Conservation (phyloP, 2,797 vertebrate species). For the Platalea minor region DNA sequence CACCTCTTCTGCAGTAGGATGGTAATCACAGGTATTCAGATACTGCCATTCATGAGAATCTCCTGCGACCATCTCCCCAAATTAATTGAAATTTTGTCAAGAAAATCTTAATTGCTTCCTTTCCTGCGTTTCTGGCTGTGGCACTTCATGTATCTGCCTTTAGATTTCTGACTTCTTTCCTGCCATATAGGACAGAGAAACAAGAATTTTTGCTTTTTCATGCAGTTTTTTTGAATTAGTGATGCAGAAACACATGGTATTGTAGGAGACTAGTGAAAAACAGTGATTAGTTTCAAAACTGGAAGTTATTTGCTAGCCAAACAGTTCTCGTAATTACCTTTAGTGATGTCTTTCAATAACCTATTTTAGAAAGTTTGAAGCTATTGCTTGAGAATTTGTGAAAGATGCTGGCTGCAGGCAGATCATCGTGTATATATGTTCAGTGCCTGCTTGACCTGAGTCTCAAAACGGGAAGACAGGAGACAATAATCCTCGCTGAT, state of each 20-base stretch:
- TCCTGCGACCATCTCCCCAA: neutral
- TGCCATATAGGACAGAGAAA: neutral
- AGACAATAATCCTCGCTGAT: neutral
- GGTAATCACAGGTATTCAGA: neutral
- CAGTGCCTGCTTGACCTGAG: neutral
- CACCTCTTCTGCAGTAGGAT: neutral
- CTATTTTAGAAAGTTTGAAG: neutral
- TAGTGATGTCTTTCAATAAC: neutral
- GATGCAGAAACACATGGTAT: neutral
- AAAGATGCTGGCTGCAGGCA: neutral
- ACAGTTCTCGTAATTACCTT: neutral
- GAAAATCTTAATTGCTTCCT: neutral
- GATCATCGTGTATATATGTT: neutral
- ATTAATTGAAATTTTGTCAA: neutral
- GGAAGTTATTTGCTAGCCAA: neutral
- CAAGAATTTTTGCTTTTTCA: neutral
- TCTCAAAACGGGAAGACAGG: neutral
- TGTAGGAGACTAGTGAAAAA: constrained; percentile 29
- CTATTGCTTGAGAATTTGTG: neutral
- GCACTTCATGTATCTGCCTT: neutral
- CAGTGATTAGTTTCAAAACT: constrained; percentile 10
- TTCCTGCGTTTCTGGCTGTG: neutral
- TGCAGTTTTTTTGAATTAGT: neutral
- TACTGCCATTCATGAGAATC: neutral
- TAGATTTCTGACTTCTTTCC: neutral